A percentile compares a stretch with the other conserved stretches of the same genome.
phyloP scores from a whole-genome alignment of 2,888 invertebrate genomes.

The Arenicola marina region DNA sequence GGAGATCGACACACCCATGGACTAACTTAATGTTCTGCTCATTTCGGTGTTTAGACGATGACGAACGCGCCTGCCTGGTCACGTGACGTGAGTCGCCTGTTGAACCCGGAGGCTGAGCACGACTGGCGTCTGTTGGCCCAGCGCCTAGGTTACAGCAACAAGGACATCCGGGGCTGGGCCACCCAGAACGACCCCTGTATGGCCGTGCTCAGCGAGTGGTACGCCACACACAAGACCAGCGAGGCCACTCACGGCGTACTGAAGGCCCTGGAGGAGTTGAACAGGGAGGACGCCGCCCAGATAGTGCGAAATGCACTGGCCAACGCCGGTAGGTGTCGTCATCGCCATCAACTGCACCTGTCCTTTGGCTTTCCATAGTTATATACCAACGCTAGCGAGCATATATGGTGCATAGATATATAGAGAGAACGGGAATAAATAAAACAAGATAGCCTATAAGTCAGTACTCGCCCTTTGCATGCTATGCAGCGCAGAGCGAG shows the following conservation, averaged over 20 bases:
- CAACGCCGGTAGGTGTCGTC: slow-evolving; percentile 25
- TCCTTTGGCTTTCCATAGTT: no score
- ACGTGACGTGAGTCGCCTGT: slow-evolving; percentile 48
- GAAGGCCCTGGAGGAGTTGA: slow-evolving; percentile 52
- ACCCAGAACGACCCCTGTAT: slow-evolving; percentile 43
- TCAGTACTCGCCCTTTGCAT: no score
- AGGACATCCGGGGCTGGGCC: background rate
- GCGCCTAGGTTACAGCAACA: slow-evolving; percentile 37
- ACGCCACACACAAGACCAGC: slow-evolving; percentile 51
- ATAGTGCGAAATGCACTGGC: slow-evolving; percentile 55
- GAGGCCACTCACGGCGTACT: slow-evolving; percentile 48
- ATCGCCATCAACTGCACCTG: no score
- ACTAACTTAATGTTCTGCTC: background rate
- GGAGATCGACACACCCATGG: background rate
- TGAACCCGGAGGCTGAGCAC: slow-evolving; percentile 45
- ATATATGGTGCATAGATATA: no score
- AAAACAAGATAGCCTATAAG: no score
- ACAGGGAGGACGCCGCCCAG: slow-evolving; percentile 46
- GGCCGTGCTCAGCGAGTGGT: slow-evolving; percentile 57
- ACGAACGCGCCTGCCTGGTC: slow-evolving; percentile 56
- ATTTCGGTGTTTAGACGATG: slow-evolving; percentile 42
- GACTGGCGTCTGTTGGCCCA: slow-evolving; percentile 55
- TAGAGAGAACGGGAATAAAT: no score
- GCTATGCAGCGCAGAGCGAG: no score
- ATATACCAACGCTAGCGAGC: no score